Percentiles rank a stretch among this genome's conserved stretches.
phyloP scores from a whole-genome alignment of 2,797 vertebrate species.

The Florisuga fusca region DNA sequence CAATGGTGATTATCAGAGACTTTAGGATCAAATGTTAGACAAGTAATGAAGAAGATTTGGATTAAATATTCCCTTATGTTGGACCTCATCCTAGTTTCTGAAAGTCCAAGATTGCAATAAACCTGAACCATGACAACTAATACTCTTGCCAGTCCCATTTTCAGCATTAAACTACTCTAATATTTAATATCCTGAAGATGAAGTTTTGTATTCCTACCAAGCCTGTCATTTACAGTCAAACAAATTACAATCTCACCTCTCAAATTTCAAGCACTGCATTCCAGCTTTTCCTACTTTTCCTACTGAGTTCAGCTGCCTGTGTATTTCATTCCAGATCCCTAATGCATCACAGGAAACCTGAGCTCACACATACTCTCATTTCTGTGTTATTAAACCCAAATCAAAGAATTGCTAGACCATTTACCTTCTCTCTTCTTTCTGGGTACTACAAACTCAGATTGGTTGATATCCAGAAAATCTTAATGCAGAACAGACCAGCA shows the following conservation, averaged over 20 bases:
- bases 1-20: neutral
- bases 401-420: neutral
- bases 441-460: neutral
- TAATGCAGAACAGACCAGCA: neutral
- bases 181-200: neutral
- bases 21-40: neutral
- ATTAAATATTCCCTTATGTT: neutral
- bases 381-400: neutral
- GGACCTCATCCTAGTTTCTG: neutral
- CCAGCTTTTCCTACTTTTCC: neutral
- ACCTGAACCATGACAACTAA: neutral
- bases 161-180: neutral
- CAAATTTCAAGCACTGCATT: neutral
- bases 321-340: neutral
- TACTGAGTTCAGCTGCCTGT: neutral
- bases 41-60: neutral
- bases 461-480: neutral
- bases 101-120: neutral
- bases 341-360: neutral
- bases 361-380: neutral
- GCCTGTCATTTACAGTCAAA: neutral
- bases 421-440: neutral
- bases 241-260: neutral
- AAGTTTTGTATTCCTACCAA: neutral
- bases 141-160: neutral